These are phyloP conservation scores for Tiaroga cobitis DNA, from an alignment of 2,797 vertebrate species.

Conservation along the genomic window DNA sequence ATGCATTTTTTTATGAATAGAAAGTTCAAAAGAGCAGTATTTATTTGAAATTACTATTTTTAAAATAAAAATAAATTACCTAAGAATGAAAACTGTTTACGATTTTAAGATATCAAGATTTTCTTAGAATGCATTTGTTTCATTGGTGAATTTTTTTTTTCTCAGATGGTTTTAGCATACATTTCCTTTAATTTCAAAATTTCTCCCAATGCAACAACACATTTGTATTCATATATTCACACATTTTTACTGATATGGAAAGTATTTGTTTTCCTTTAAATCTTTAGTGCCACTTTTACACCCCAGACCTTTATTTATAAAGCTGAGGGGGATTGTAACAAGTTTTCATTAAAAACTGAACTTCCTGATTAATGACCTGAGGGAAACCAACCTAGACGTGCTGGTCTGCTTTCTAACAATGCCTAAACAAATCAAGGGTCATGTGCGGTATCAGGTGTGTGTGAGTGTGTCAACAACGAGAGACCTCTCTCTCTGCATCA, in stretches of 20 bases:
- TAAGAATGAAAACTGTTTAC: neutral
- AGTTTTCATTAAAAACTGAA: conserved; percentile 58
- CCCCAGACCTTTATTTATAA: conserved; percentile 26
- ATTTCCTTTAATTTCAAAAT: neutral
- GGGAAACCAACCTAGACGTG: conserved; percentile 30
- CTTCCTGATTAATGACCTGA: conserved; percentile 53
- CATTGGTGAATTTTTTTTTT: neutral
- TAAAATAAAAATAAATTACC: neutral
- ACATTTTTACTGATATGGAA: neutral
- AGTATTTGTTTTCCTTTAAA: conserved; percentile 28
- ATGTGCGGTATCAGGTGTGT: neutral
- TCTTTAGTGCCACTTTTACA: conserved; percentile 11
- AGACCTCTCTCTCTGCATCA: neutral
- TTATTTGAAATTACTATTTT: neutral
- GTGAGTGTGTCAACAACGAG: neutral
- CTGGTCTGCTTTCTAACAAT: conserved; percentile 58
- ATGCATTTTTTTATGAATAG: too few species aligned
- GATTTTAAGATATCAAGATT: neutral
- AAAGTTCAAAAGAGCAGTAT: too few species aligned
- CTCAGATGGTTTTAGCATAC: neutral
- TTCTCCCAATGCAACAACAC: neutral
- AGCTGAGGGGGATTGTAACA: conserved; percentile 26
- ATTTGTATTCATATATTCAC: neutral
- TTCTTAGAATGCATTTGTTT: neutral
- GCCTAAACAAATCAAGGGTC: conserved; percentile 14